Evolutionary conservation across 2,888 invertebrate species (phyloP), one percentile per base, ranked within the genome.

Genomic region (Hydroisotoma schaefferi): DNA sequence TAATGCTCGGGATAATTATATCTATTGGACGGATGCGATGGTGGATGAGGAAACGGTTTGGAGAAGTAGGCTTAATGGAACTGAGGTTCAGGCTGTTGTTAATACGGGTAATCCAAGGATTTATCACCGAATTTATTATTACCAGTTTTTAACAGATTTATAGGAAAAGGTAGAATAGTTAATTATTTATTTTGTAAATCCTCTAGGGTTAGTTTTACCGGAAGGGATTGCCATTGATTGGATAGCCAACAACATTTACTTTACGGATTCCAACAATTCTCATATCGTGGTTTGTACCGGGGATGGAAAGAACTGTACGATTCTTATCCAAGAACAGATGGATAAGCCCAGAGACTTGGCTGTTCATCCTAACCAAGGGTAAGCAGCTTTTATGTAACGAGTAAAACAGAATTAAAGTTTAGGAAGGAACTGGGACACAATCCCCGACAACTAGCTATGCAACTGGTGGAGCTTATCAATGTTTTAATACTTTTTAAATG

Each of bases 21-120:
- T 90, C 27, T 91, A 88, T 75, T 92, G 90, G 90, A 86, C 88
- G 3, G 86, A 88, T 71, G 82, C 86, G 1, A 81, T 83, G 1
- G 76, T 82, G 3, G 86, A 85, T 2, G 82, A 83, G n/a, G 87
- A 89, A 75, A 82, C 85, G 10, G 87, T 91, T 66, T 81, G 85
- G 40, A 81, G 83, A 61, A 82, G 86, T 0, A 77, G 78, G 12
- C 77, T 84, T 1, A 83, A 86, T 71, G 86, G 87, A 12, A 29
- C 26, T 2, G 28, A 37, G 23, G 3, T 22, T 4, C 6, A 52
- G 37, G 23, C 18, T 8, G 37, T 73, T 22, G 69, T 65, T 1
- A 69, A 70, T 25, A 65, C 66, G 15, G 73, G 73, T 71, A 67
- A 52, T 23, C 15, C 15, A 10, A 33, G 33, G 33, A 15, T 33